Evolutionary conservation across 2,888 invertebrate species (phyloP), one percentile per base, ranked within the genome.

Genomic region (Pachliopta kotzebuea): DNA sequence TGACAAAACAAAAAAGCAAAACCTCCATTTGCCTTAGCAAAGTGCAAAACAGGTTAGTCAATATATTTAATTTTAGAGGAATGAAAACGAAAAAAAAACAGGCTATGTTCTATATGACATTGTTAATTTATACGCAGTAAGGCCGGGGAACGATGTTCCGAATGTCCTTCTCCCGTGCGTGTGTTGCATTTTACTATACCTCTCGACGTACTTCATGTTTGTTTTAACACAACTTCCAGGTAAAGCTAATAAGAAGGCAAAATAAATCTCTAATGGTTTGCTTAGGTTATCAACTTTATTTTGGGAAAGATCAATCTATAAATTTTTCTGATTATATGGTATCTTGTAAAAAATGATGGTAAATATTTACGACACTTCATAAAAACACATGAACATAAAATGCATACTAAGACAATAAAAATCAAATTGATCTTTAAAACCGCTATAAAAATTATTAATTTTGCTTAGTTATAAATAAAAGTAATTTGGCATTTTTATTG

Each of bases 121-220:
- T 80, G 78, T 72, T 67, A 73, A 69, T 68, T 72, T 59, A 62
- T 66, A 66, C 62, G 49, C 68, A 45, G 73, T 80, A 83, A 83
- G 81, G 82, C 77, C 78, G 70, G 67, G 71, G 76, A 74, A 74
- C 76, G 76, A 75, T 74, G 74, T 72, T 71, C 73, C 74, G 69
- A 66, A 55, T 31, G 70, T 72, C 62, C 68, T 71, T 76, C 74
- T 72, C 68, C 72, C 71, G 72, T 68, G 72, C 84, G 81, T 82
- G 84, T 70, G 70, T 63, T 58, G 83, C 74, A 81, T 82, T 71
- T 68, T 63, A 56, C 61, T 63, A 37, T 50, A 37, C 3, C 31
- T 54, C 29, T 56, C 54, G 20, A 57, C 42, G 58, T 55, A 49
- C 24, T 56, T 61, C 55, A 56, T 23, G 42, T 57, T 7, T 58